Conservation (phyloP, 2,888 invertebrate species). For the Mimumesa dahlbomi region DNA sequence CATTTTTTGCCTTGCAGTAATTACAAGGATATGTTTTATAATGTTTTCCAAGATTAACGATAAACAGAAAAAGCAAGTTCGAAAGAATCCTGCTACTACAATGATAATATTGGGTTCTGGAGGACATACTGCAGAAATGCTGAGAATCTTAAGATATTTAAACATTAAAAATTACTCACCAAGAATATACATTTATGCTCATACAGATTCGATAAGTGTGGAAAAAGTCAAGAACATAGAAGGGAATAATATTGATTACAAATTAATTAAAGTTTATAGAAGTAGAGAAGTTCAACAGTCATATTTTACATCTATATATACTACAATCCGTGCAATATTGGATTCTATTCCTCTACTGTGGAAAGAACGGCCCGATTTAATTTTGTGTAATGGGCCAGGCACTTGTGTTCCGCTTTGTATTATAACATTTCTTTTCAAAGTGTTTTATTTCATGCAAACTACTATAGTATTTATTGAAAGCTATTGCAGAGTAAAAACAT, state of each 20-base stretch:
- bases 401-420: constrained; percentile 96
- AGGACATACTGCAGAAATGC: constrained; percentile 97
- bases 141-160: constrained; percentile 86
- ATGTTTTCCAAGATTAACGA: constrained; percentile 50
- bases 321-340: constrained; percentile 88
- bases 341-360: constrained; percentile 86
- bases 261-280: constrained; percentile 86
- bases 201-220: constrained; percentile 89
- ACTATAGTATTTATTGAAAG: constrained; percentile 96
- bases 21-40: constrained; percentile 63
- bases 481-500: constrained; percentile 93
- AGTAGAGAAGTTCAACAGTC: constrained; percentile 94
- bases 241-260: constrained; percentile 78
- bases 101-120: constrained; percentile 89
- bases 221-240: constrained; percentile 84
- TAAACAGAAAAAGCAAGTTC: constrained; percentile 10
- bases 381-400: constrained; percentile 97
- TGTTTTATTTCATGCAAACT: constrained; percentile 84
- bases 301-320: constrained; percentile 88
- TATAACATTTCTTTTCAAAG: constrained; percentile 87
- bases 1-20: constrained; percentile 19
- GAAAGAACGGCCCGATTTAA: constrained; percentile 88
- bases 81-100: constrained; percentile 75
- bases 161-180: constrained; percentile 86
- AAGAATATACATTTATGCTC: constrained; percentile 89